A percentile compares a stretch with the other conserved stretches of the same genome.
These are phyloP conservation scores for Salvelinus namaycush DNA, from an alignment of 2,113 vertebrate species.

Conservation along the genomic window DNA sequence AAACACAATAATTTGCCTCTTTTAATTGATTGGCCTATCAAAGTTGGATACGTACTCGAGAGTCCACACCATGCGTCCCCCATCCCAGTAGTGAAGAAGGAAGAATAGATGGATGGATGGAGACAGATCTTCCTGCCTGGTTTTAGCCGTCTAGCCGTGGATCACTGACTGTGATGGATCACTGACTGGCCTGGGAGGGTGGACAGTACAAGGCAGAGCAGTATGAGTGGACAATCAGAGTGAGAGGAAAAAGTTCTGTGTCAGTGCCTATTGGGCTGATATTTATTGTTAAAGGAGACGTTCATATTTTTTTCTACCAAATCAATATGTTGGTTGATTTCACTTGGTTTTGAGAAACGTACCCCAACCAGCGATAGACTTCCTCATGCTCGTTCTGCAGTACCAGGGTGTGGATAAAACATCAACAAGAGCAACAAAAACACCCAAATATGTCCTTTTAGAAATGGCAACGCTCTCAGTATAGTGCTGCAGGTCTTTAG, in stretches of 20 bases:
- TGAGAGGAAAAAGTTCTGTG: conserved; percentile 24
- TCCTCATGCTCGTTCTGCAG: too few species aligned
- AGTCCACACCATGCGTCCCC: background rate
- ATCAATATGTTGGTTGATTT: too few species aligned
- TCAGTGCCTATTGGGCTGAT: background rate
- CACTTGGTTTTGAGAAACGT: too few species aligned
- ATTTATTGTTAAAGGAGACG: too few species aligned
- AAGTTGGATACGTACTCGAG: conserved; percentile 20
- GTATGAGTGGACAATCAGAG: conserved; percentile 20
- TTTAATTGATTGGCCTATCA: conserved; percentile 40
- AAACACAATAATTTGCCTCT: conserved; percentile 30
- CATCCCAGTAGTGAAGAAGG: conserved; percentile 29
- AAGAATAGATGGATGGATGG: conserved; percentile 38
- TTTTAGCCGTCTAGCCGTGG: conserved; percentile 41
- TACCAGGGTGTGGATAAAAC: too few species aligned
- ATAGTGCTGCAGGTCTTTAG: too few species aligned
- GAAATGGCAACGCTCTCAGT: too few species aligned
- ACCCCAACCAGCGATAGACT: too few species aligned
- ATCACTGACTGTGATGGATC: conserved; percentile 46
- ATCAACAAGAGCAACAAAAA: too few species aligned
- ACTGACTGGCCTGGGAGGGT: conserved; percentile 24
- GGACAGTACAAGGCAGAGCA: too few species aligned
- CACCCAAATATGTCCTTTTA: too few species aligned
- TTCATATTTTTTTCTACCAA: too few species aligned
- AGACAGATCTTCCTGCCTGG: conserved; percentile 36